phyloP scores from a whole-genome alignment of 2,888 invertebrate genomes.

The Trichogramma dendrolimi region DNA sequence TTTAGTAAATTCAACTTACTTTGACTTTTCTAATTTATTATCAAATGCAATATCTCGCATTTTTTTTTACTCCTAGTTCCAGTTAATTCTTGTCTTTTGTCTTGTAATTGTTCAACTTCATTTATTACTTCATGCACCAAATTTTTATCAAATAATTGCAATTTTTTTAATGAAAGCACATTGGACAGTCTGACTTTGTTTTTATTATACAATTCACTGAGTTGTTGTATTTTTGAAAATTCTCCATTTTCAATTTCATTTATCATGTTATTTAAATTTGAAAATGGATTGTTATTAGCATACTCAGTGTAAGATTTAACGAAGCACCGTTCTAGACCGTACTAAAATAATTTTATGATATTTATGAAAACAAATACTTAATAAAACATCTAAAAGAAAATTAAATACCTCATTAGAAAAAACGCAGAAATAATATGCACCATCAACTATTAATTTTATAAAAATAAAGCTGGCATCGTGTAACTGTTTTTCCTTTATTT shows the following conservation, averaged over 20 bases:
- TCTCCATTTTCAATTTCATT: slow-evolving; percentile 31
- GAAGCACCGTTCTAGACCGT: slow-evolving; percentile 40
- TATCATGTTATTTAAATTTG: slow-evolving; percentile 34
- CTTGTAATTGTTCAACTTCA: slow-evolving; percentile 30
- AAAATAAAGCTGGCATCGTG: slow-evolving; percentile 47
- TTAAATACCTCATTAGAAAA: slow-evolving; percentile 41
- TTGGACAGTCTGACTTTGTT: slow-evolving; percentile 22
- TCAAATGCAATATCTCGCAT: neutral
- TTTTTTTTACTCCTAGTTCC: slow-evolving; percentile 13
- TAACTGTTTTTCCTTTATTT: slow-evolving; percentile 42
- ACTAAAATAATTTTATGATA: slow-evolving; percentile 31
- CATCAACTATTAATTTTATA: slow-evolving; percentile 40
- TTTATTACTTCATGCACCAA: slow-evolving; percentile 34
- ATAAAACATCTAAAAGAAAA: slow-evolving; percentile 6
- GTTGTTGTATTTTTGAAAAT: slow-evolving; percentile 32
- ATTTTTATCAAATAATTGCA: slow-evolving; percentile 35
- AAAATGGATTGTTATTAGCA: slow-evolving; percentile 34
- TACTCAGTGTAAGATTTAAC: slow-evolving; percentile 25
- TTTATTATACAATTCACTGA: slow-evolving; percentile 37
- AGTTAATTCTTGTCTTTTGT: slow-evolving; percentile 15
- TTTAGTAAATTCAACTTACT: slow-evolving; percentile 4
- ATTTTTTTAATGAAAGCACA: slow-evolving; percentile 9
- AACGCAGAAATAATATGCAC: slow-evolving; percentile 40
- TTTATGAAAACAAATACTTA: neutral
- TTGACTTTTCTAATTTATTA: slow-evolving; percentile 10